Evolutionary conservation across 1,140 invertebrate genomes (phyloP).

Genomic region (Macrotrachela quadricornifera): DNA sequence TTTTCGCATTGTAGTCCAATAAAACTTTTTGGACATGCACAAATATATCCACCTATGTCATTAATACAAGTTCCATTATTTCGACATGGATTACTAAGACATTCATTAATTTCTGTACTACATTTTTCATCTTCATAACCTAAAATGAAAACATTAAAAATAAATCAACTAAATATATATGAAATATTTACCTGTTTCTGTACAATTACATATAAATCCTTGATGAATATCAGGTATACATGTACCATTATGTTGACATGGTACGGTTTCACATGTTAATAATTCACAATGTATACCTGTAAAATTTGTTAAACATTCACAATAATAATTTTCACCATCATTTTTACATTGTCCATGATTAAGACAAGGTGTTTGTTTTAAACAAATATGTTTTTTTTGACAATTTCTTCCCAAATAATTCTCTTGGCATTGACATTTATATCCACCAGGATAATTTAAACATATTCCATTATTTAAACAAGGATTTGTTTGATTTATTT

Average conservation of each 20-base stretch:
- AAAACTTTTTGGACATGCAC: slow-evolving; percentile 48
- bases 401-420: slow-evolving; percentile 20
- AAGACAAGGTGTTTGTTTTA: too few species aligned
- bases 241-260: slow-evolving; percentile 36
- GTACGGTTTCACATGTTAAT: slow-evolving; percentile 65
- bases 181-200: too few species aligned
- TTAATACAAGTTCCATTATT: slow-evolving; percentile 18
- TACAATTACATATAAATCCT: background rate
- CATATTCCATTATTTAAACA: slow-evolving; percentile 60
- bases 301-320: slow-evolving; percentile 64
- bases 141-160: too few species aligned
- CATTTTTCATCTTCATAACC: too few species aligned
- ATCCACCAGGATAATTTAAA: slow-evolving; percentile 42
- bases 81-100: slow-evolving; percentile 36
- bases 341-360: too few species aligned
- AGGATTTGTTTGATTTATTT: slow-evolving; percentile 43
- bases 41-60: slow-evolving; percentile 12
- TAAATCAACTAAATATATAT: too few species aligned
- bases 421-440: slow-evolving; percentile 22
- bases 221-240: slow-evolving; percentile 5
- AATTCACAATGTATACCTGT: slow-evolving; percentile 56
- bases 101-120: slow-evolving; percentile 64
- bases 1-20: slow-evolving; percentile 36
- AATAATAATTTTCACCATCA: slow-evolving; percentile 28
- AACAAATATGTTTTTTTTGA: too few species aligned